These are phyloP conservation scores for Myoxocephalus aenaeus DNA, from an alignment of 2,797 vertebrate genomes.

Conservation along the genomic window DNA sequence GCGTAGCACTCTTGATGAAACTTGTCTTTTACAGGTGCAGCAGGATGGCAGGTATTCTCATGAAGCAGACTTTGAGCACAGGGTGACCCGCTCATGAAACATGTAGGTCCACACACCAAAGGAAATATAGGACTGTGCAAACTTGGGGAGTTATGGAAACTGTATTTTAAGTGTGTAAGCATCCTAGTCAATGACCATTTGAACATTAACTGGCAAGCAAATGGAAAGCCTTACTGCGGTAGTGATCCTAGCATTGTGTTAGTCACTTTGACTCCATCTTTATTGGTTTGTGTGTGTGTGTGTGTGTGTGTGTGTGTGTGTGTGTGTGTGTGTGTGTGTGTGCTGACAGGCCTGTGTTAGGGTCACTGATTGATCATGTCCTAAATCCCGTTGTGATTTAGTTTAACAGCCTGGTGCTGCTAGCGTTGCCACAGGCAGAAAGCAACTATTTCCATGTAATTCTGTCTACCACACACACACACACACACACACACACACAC, in stretches of 20 bases:
- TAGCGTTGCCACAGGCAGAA: not conserved
- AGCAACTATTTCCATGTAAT: conserved; percentile 33
- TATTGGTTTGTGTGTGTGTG: not conserved
- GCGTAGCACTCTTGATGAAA: not conserved
- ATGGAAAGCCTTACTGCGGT: not conserved
- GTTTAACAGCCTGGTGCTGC: not conserved
- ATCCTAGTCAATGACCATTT: not conserved
- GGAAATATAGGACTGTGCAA: conserved; percentile 1
- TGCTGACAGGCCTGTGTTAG: not conserved
- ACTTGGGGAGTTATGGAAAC: not conserved
- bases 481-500: not conserved
- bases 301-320: too few species aligned
- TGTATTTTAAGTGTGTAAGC: not conserved
- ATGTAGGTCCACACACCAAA: not conserved
- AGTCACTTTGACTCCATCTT: not conserved
- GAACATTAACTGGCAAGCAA: not conserved
- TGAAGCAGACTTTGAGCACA: not conserved
- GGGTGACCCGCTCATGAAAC: not conserved
- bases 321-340: not conserved
- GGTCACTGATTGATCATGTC: conserved; percentile 22
- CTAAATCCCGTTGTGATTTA: conserved; percentile 3
- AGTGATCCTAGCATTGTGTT: too few species aligned
- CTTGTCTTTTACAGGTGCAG: not conserved
- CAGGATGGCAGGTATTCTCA: not conserved
- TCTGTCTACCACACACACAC: not conserved